Conservation (phyloP, 2,797 vertebrate genomes). For the Gastrophryne carolinensis region DNA sequence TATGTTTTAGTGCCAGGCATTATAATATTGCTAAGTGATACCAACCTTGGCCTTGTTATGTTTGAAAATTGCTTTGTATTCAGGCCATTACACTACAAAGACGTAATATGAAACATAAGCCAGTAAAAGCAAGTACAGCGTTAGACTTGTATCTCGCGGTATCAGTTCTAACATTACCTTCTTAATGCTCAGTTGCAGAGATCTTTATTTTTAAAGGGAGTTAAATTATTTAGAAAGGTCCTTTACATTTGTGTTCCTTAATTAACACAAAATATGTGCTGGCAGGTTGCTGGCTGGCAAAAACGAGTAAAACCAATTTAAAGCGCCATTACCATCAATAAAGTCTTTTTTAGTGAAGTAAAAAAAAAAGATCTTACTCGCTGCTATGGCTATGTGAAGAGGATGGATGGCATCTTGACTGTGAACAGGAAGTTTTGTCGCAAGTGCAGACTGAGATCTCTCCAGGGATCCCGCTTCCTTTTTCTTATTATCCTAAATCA, state of each 20-base stretch:
- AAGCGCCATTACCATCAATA: slow-evolving; percentile 16
- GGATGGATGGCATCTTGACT: not conserved
- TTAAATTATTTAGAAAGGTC: slow-evolving; percentile 46
- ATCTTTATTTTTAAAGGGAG: slow-evolving; percentile 23
- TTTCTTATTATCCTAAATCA: not conserved
- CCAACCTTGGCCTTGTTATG: no score
- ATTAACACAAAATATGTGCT: slow-evolving; percentile 47
- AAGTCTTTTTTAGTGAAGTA: slow-evolving; percentile 5
- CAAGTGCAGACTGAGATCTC: not conserved
- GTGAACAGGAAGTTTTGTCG: not conserved
- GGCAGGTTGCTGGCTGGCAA: not conserved
- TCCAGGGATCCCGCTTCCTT: not conserved
- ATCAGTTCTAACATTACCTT: not conserved
- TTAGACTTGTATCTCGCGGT: no score
- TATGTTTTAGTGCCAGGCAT: no score
- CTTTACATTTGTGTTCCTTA: slow-evolving; percentile 34
- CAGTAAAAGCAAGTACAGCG: no score
- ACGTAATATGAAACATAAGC: no score
- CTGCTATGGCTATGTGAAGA: not conserved
- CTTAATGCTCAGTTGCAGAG: not conserved
- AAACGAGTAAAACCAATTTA: slow-evolving; percentile 7
- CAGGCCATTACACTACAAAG: no score
- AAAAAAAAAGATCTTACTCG: not conserved
- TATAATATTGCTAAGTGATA: no score
- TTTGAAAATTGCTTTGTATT: no score